Percentiles rank a stretch among this genome's conserved stretches.
phyloP scores from a whole-genome alignment of 2,797 vertebrate genomes.

The Tokudaia muenninki region DNA sequence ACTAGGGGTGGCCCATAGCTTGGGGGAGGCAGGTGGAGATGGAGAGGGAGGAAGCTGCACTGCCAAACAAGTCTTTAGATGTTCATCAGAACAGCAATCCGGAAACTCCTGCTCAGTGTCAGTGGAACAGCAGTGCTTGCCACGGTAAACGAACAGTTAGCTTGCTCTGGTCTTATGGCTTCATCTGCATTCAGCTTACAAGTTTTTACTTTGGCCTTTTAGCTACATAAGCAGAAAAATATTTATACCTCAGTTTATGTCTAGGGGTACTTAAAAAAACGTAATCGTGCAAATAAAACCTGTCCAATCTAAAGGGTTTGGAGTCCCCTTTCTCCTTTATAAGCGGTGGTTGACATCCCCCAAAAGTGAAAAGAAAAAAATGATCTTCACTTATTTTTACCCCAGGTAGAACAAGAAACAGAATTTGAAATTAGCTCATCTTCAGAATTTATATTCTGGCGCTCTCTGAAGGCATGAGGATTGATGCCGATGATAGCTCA shows the following conservation, averaged over 20 bases:
- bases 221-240: neutral
- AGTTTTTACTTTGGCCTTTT: neutral
- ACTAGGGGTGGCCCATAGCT: fast-evolving
- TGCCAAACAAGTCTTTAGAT: neutral
- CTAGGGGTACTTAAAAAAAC: neutral
- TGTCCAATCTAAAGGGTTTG: neutral
- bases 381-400: neutral
- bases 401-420: neutral
- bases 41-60: neutral
- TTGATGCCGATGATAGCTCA: neutral
- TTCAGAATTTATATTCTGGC: neutral
- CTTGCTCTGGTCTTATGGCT: neutral
- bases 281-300: neutral
- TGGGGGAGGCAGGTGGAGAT: fast-evolving
- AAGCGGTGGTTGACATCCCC: neutral
- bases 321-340: neutral
- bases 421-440: neutral
- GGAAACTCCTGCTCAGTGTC: neutral
- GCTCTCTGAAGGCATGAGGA: neutral
- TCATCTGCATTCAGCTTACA: neutral
- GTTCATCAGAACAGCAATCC: neutral
- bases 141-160: neutral
- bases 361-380: neutral
- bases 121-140: neutral
- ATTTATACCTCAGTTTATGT: neutral